These are phyloP conservation scores for Phortica variegata DNA, from an alignment of 1,140 invertebrate species.

Conservation along the genomic window DNA sequence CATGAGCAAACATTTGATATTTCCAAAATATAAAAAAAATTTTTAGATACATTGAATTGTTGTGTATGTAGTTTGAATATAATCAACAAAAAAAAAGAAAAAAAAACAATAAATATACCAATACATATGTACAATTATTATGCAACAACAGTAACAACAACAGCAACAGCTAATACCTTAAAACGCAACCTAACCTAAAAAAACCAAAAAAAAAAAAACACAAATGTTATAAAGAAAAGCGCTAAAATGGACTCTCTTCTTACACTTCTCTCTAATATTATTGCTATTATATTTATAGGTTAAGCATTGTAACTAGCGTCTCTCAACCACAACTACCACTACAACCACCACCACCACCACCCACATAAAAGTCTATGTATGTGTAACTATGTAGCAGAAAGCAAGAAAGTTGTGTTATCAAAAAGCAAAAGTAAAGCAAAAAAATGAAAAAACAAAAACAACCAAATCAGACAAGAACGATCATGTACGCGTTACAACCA, in stretches of 20 bases:
- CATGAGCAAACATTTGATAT: conserved; percentile 7
- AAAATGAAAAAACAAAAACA: too few species aligned
- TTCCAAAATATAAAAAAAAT: background rate
- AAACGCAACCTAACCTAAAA: background rate
- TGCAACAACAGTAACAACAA: conserved; percentile 13
- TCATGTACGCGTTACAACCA: too few species aligned
- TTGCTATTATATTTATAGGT: conserved; percentile 44
- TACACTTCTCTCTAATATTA: conserved; percentile 28
- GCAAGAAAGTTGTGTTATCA: too few species aligned
- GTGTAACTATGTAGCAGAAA: too few species aligned
- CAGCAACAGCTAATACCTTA: background rate
- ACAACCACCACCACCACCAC: conserved; percentile 16
- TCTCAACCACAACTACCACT: conserved; percentile 26
- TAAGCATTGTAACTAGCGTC: conserved; percentile 49
- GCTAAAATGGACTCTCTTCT: conserved; percentile 49
- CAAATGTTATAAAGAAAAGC: conserved; percentile 29
- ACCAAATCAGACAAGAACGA: too few species aligned
- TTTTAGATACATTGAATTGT: too few species aligned
- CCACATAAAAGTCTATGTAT: conserved; percentile 18
- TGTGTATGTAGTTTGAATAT: too few species aligned
- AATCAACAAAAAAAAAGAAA: background rate
- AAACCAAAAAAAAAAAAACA: conserved; percentile 9
- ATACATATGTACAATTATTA: background rate
- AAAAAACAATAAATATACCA: background rate
- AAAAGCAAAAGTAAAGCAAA: too few species aligned